These are phyloP conservation scores for Rhimphoctona megacephalus DNA, from an alignment of 2,888 invertebrate genomes.

Conservation along the genomic window DNA sequence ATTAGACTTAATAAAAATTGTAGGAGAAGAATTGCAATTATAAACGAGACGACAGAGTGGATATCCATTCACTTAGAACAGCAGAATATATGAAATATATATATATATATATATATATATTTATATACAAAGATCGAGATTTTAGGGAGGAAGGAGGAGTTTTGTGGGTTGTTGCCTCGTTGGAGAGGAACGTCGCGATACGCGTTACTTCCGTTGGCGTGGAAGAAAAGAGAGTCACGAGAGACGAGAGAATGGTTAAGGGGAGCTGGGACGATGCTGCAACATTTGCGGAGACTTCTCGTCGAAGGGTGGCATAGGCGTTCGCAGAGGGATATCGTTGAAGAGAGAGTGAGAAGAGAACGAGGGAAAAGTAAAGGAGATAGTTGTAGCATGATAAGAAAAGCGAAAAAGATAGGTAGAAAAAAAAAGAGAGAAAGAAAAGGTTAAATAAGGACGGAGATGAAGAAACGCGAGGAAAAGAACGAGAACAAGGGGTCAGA, in stretches of 20 bases:
- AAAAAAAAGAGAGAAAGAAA: slow-evolving; percentile 39
- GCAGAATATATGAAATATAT: background rate
- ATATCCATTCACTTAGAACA: slow-evolving; percentile 2
- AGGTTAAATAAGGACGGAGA: slow-evolving; percentile 56
- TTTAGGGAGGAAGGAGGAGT: slow-evolving; percentile 26
- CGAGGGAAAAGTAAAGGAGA: slow-evolving; percentile 52
- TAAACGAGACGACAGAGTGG: slow-evolving; percentile 72
- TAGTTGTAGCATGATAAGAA: slow-evolving; percentile 64
- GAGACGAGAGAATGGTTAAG: slow-evolving; percentile 60
- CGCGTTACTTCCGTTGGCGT: slow-evolving; percentile 42
- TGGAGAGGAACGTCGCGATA: slow-evolving; percentile 40
- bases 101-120: background rate
- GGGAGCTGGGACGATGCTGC: slow-evolving; percentile 66
- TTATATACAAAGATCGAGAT: slow-evolving; percentile 7
- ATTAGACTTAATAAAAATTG: slow-evolving; percentile 84
- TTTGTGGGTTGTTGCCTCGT: slow-evolving; percentile 45
- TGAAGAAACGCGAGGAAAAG: slow-evolving; percentile 59
- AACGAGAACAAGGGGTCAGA: slow-evolving; percentile 54
- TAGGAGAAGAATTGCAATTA: slow-evolving; percentile 82
- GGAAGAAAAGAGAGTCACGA: slow-evolving; percentile 81
- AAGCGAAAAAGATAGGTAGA: slow-evolving; percentile 57
- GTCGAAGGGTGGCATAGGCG: slow-evolving; percentile 70
- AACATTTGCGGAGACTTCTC: slow-evolving; percentile 47
- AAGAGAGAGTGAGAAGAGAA: slow-evolving; percentile 36
- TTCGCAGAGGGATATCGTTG: slow-evolving; percentile 47